Evolutionary conservation across 1,140 invertebrate genomes (phyloP), one percentile per base, ranked within the genome.

Genomic region (Meloidogyne exigua): DNA sequence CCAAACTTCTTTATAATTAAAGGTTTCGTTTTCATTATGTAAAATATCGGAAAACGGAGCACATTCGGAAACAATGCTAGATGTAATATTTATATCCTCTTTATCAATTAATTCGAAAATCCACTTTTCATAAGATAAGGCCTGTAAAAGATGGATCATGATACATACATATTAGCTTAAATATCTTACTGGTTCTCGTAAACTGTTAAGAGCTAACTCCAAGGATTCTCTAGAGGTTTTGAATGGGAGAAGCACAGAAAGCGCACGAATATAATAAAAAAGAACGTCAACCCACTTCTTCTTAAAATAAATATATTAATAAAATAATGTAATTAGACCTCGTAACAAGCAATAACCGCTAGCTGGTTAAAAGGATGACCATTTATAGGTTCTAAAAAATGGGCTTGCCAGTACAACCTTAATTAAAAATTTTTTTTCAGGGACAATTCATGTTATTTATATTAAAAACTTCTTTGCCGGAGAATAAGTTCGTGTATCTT

Each of bases 301-400:
- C 68, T 70, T 25, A 62, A 23, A 73, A 65, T 21, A 26, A 18
- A 2, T 72, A 57, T 72, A 72, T 44, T 23, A 39, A 57, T n/a
- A 62, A 72, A 72, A 72, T 62, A 72, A 62, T 2, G 7, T 12
- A 25, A 39, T 4, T 39, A 39, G 36, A 73, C 71, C 12, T 63
- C 57, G 10, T 73, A 73, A 36, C 25, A 73, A 21, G 71, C 71
- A 28, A 73, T 13, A 12, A 63, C 57, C 11, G 44, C 71, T 13
- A 73, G 28, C 57, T 73, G 71, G 15, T 73, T 73, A 7, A 73
- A 63, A 28, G 71, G 71, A 65, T 73, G 71, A 62, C 71, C 71
- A 15, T 62, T 63, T 23, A 73, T 23, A 7, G 57, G 44, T 25
- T 73, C 71, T 13, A 73, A 32, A 63, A 62, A 26, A 65, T 39